Evolutionary conservation across 2,888 invertebrate genomes (phyloP).

Genomic region (Xestia ashworthii): DNA sequence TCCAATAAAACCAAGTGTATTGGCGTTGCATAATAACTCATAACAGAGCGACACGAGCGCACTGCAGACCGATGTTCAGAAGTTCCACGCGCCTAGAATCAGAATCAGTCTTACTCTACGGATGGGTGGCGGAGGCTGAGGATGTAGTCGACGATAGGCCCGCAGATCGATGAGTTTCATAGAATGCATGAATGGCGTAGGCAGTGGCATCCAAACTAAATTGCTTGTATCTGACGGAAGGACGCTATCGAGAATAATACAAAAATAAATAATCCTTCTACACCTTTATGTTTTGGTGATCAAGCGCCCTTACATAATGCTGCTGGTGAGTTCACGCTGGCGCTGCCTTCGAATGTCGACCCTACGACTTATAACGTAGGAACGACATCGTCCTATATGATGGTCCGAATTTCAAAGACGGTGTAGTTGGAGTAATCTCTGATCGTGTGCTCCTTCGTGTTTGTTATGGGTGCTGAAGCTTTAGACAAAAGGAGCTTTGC

Average conservation of each 20-base stretch:
- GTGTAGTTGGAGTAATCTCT: slow-evolving; percentile 6
- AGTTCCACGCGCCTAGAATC: background rate
- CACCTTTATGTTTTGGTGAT: background rate
- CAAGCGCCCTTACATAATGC: slow-evolving; percentile 19
- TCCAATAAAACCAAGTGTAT: slow-evolving; percentile 57
- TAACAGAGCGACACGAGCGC: slow-evolving; percentile 8
- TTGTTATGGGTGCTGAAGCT: slow-evolving; percentile 9
- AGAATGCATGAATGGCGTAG: background rate
- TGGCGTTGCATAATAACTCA: slow-evolving; percentile 55
- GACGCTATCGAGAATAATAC: background rate
- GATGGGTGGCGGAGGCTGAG: too few relatives aligned
- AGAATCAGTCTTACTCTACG: background rate
- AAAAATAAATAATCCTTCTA: slow-evolving; percentile 1
- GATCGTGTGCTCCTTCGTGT: background rate
- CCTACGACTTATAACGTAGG: slow-evolving; percentile 14
- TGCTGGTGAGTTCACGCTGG: slow-evolving; percentile 2
- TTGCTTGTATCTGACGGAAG: background rate
- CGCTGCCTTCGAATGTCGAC: slow-evolving; percentile 20
- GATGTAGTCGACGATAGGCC: background rate
- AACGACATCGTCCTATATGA: slow-evolving; percentile 14
- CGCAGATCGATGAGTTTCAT: background rate
- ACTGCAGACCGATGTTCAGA: background rate
- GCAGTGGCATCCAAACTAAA: too few relatives aligned
- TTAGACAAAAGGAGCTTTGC: slow-evolving; percentile 14
- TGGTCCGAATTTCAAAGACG: slow-evolving; percentile 6